Evolutionary conservation across 2,797 vertebrate species (phyloP).

Genomic region (Parambassis ranga): DNA sequence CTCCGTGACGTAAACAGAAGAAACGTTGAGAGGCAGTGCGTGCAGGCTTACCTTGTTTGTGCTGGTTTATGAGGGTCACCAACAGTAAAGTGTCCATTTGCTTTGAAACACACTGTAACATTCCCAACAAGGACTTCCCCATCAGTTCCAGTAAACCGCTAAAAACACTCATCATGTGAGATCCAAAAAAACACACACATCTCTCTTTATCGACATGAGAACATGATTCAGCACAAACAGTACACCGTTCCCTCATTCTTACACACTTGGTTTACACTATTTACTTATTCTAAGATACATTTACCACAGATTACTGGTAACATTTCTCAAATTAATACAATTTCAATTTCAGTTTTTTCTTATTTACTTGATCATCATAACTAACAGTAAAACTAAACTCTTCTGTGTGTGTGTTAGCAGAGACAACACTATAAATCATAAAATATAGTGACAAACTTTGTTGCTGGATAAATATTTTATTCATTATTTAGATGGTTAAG

Average conservation of each 20-base stretch:
- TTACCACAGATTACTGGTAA: background rate
- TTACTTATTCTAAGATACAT: background rate
- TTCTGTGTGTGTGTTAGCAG: too few species aligned
- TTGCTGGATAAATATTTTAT: too few species aligned
- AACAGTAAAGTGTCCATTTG: slow-evolving; percentile 34
- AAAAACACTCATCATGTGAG: background rate
- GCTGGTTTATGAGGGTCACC: slow-evolving; percentile 33
- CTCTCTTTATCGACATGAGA: slow-evolving; percentile 6
- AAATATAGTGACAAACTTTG: too few species aligned
- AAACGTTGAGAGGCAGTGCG: slow-evolving; percentile 2
- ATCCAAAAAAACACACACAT: background rate
- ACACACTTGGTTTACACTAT: background rate
- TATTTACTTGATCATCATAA: too few species aligned
- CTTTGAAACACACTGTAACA: background rate
- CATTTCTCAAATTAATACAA: too few species aligned
- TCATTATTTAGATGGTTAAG: too few species aligned
- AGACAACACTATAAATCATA: too few species aligned
- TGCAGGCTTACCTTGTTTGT: slow-evolving; percentile 25
- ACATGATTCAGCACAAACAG: slow-evolving; percentile 1
- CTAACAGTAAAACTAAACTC: too few species aligned
- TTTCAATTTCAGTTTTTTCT: too few species aligned
- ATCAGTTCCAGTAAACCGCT: slow-evolving; percentile 54
- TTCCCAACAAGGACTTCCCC: slow-evolving; percentile 22
- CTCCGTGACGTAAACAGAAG: slow-evolving; percentile 50
- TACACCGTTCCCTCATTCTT: background rate